These are phyloP conservation scores for Halcyon smyrnensis DNA, from an alignment of 2,797 vertebrate species.

Conservation along the genomic window DNA sequence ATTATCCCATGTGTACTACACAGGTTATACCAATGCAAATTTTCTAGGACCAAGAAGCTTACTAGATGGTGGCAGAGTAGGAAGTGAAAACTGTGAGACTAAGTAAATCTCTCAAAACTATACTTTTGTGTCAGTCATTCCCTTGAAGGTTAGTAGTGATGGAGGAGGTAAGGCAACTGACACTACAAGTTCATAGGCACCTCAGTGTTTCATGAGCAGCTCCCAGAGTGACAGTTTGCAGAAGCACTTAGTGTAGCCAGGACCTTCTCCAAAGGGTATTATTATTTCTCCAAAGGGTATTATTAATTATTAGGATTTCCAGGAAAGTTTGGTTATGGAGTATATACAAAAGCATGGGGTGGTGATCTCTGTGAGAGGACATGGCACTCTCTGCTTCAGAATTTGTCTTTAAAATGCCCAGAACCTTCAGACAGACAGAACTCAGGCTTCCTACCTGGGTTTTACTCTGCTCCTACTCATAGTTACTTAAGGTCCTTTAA, in stretches of 20 bases:
- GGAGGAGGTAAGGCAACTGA: background rate
- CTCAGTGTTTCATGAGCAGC: background rate
- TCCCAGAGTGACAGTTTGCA: background rate
- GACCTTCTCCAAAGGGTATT: background rate
- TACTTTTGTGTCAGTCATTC: background rate
- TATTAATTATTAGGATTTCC: background rate
- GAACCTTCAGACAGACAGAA: background rate
- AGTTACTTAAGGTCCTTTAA: background rate
- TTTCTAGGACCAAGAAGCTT: background rate
- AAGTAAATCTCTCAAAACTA: background rate
- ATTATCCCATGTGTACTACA: background rate
- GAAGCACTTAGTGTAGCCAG: background rate
- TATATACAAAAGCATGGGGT: background rate
- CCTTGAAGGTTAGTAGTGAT: background rate
- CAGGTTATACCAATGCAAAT: background rate
- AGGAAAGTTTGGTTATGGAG: background rate
- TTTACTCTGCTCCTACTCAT: background rate
- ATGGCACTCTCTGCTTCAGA: background rate
- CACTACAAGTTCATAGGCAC: background rate
- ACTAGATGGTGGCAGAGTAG: background rate
- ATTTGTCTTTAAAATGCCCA: background rate
- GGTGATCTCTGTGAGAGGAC: background rate
- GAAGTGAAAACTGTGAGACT: fast-evolving
- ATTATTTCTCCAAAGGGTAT: background rate
- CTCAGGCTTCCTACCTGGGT: background rate